Evolutionary conservation across 2,797 vertebrate genomes (phyloP).

Genomic region (Hyperoplus lanceolatus): DNA sequence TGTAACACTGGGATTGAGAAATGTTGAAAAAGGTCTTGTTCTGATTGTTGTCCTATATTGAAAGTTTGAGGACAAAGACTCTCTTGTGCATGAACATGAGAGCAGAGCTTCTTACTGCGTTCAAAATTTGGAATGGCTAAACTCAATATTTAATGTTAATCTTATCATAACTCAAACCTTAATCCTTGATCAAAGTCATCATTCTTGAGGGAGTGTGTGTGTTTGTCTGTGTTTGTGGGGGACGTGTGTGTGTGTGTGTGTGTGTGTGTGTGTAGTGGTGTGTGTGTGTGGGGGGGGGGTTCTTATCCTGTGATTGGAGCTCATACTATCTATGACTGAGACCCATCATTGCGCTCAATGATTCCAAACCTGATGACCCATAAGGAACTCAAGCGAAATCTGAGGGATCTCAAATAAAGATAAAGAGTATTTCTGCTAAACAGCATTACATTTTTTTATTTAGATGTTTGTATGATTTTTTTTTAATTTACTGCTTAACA

Average conservation of each 20-base stretch:
- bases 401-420: too few relatives aligned
- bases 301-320: neutral
- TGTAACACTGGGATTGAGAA: neutral
- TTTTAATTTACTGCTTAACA: too few relatives aligned
- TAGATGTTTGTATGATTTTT: neutral
- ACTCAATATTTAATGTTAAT: neutral
- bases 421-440: neutral
- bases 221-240: too few relatives aligned
- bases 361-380: neutral
- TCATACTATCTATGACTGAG: neutral
- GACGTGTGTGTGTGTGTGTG: too few relatives aligned
- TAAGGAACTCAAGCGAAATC: neutral
- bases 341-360: too few relatives aligned
- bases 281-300: neutral
- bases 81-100: neutral
- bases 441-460: neutral
- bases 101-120: neutral
- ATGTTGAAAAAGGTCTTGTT: neutral
- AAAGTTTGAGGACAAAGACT: neutral
- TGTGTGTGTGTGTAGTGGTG: too few relatives aligned
- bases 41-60: neutral
- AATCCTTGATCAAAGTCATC: neutral
- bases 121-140: neutral
- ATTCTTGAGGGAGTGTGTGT: neutral
- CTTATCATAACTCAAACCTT: neutral